Evolutionary conservation across 2,888 invertebrate genomes (phyloP).

Genomic region (Phortica okadai): DNA sequence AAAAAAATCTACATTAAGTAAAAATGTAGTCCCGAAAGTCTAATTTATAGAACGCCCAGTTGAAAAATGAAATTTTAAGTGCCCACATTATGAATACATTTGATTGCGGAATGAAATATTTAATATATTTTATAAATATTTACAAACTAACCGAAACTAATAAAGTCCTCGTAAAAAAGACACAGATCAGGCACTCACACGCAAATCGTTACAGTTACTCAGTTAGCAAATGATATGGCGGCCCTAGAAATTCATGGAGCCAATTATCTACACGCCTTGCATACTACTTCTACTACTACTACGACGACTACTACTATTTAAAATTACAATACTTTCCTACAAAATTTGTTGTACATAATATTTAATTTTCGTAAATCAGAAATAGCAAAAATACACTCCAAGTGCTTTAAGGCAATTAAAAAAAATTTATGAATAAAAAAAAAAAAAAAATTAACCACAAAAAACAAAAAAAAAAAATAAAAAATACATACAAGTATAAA

Average conservation of each 20-base stretch:
- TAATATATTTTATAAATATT: conserved; percentile 35
- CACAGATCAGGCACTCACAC: not conserved
- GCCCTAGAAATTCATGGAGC: conserved; percentile 13
- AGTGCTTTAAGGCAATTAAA: conserved; percentile 69
- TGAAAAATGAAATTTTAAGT: conserved; percentile 36
- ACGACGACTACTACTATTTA: conserved; percentile 1
- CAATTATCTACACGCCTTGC: conserved; percentile 12
- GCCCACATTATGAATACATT: conserved; percentile 44
- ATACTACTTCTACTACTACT: conserved; percentile 23
- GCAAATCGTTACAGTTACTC: conserved; percentile 20
- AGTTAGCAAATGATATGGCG: not conserved
- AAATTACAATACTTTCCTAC: conserved; percentile 11
- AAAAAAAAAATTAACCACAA: conserved; percentile 38
- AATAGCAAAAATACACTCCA: conserved; percentile 68
- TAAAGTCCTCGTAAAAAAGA: not conserved
- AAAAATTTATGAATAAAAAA: conserved; percentile 40
- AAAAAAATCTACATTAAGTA: conserved; percentile 1
- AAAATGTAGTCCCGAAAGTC: conserved; percentile 44
- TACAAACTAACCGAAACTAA: conserved; percentile 34
- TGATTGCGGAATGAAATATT: conserved; percentile 26
- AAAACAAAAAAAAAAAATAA: conserved; percentile 45
- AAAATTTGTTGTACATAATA: not conserved
- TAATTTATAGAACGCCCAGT: conserved; percentile 34
- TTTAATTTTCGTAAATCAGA: conserved; percentile 29
- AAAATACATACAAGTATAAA: conserved; percentile 45